Base-by-base conservation (phyloP, 1,140 invertebrate genomes). In the Drosophila insularis region DNA sequence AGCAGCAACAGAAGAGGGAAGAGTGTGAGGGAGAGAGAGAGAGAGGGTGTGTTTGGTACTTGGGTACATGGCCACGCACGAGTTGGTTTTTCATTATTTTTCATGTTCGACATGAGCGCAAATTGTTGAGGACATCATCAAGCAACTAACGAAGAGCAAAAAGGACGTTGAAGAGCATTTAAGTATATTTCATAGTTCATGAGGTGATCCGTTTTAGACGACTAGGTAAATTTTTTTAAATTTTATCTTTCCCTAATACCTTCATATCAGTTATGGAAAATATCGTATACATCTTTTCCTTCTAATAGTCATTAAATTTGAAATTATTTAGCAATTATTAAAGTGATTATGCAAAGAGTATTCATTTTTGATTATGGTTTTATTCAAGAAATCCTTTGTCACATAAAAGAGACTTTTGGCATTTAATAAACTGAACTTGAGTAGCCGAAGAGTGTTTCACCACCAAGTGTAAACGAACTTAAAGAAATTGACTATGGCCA, bases 61-160 rank as follows among this genome's bases (percentile, higher is more conserved):
- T 53, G 75, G 17, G 32, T 50, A 19, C 32, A 60, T 70, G 58
- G 63, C 32, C 80, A 81, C 80, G 75, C 80, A 82, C 80, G 80
- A 75, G 80, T 79, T 74, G 80, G 53, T 79, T 82, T 50, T 82
- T 82, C 80, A 82, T 82, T 82, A 82, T 82, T 82, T 82, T 82
- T 78, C 80, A 84, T 82, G 80, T 82, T 82, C 80, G 80, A 82
- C 80, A 84, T 79, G 80, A 82, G 55, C 81, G 72, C 80, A 82
- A 82, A 82, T 82, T 82, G 80, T 75, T 77, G 65, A 63, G 39
- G 40, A 65, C 62, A 78, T 61, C 13, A 55, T 21, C 31, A 35
- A 53, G 21, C 19, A 32, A 21, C 43, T 8, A 50, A 50, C 2
- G 17, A 21, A 11, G 43, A 50, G 17, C 17, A 50, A 50, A 50